Conservation (phyloP, 1,140 invertebrate genomes). For the Muscidifurax raptorellus region DNA sequence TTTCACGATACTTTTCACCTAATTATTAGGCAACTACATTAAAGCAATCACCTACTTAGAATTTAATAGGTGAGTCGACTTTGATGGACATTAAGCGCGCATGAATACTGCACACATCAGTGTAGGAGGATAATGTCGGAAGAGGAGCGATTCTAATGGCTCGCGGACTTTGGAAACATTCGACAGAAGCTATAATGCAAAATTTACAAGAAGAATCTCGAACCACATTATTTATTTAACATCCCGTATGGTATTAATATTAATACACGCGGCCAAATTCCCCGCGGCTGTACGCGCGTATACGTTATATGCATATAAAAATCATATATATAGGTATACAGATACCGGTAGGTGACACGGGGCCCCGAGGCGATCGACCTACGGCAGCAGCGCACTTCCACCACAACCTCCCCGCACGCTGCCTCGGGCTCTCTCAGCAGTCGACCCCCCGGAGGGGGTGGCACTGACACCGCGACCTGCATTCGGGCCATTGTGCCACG, state of each 20-base stretch:
- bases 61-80: not conserved
- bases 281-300: not conserved
- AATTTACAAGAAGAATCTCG: too few species aligned
- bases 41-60: not conserved
- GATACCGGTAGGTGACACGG: not conserved
- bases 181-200: too few species aligned
- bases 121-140: too few species aligned
- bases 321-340: too few species aligned
- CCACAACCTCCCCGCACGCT: not conserved
- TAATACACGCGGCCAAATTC: not conserved
- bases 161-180: too few species aligned
- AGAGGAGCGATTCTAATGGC: too few species aligned
- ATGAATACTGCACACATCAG: not conserved
- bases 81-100: not conserved
- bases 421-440: not conserved
- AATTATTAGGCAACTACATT: not conserved
- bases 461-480: conserved; percentile 59
- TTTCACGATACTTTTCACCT: not conserved
- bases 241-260: too few species aligned
- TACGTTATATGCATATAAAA: too few species aligned
- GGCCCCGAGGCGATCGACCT: not conserved
- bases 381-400: not conserved
- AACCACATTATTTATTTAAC: too few species aligned
- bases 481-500: conserved; percentile 58
- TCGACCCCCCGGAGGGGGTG: conserved; percentile 44